Conservation (phyloP, 2,888 invertebrate genomes). For the Ophonus ardosiacus region DNA sequence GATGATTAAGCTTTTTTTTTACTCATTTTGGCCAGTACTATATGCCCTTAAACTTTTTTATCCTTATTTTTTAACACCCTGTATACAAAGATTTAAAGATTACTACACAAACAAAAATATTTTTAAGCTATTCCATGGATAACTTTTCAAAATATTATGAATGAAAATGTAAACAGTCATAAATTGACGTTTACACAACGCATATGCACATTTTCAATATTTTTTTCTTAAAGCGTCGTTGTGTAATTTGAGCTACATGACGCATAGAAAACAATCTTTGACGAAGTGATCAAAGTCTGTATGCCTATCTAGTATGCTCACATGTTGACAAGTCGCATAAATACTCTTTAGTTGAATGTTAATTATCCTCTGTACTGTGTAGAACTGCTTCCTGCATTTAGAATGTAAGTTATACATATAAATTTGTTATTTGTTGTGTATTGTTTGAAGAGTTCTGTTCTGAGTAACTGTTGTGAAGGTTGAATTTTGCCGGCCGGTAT, state of each 20-base stretch:
- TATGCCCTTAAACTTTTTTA: too few species aligned
- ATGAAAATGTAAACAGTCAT: background rate
- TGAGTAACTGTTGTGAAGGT: background rate
- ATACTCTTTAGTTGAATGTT: conserved; percentile 18
- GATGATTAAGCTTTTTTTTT: too few species aligned
- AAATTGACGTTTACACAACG: conserved; percentile 16
- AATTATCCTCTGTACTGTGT: conserved; percentile 5
- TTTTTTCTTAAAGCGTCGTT: conserved; percentile 20
- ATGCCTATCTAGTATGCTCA: conserved; percentile 28
- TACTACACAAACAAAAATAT: background rate
- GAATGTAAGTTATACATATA: background rate
- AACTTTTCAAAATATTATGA: background rate
- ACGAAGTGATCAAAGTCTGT: conserved; percentile 59
- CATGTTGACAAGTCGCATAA: conserved; percentile 11
- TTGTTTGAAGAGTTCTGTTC: background rate
- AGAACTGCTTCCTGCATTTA: background rate
- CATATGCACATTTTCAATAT: conserved; percentile 20
- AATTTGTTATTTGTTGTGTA: background rate
- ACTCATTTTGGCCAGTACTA: too few species aligned
- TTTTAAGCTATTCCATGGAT: background rate
- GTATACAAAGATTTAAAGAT: background rate
- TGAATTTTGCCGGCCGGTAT: background rate
- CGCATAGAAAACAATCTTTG: conserved; percentile 53
- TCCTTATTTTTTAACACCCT: background rate
- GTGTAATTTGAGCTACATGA: conserved; percentile 47